Conservation (phyloP, 2,113 vertebrate genomes). For the Ochotona curzoniae region DNA sequence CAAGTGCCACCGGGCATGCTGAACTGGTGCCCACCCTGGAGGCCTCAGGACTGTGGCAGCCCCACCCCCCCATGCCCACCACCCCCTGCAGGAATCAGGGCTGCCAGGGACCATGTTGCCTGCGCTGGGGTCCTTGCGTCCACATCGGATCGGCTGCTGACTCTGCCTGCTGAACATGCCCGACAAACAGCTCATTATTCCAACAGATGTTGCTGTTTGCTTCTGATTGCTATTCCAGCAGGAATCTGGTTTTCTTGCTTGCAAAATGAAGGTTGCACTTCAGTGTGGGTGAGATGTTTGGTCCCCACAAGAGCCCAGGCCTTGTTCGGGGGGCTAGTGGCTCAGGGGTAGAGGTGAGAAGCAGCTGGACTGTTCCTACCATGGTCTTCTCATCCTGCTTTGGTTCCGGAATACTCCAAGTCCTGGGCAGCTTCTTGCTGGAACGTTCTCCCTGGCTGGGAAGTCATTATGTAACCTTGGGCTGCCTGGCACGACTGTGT, state of each 20-base stretch:
- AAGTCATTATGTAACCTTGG: accelerated
- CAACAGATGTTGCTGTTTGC: conserved; percentile 62
- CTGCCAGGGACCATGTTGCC: accelerated
- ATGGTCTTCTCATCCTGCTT: not conserved
- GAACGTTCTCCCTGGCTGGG: not conserved
- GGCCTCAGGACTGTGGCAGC: accelerated
- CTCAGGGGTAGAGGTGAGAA: accelerated
- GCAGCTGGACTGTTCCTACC: accelerated
- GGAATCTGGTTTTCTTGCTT: not conserved
- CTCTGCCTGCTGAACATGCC: not conserved
- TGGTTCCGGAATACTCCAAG: accelerated
- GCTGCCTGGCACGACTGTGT: accelerated
- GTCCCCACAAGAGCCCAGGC: not conserved
- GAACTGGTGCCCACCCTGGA: not conserved
- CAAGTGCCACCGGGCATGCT: not conserved
- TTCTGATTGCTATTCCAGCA: conserved; percentile 32
- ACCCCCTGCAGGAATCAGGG: not conserved
- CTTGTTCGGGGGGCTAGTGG: too few relatives aligned
- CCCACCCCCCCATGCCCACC: not conserved
- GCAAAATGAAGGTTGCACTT: not conserved
- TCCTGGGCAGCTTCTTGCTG: accelerated
- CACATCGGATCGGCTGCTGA: not conserved
- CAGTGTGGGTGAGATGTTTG: not conserved
- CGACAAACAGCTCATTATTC: conserved; percentile 34
- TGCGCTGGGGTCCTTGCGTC: accelerated